Percentiles rank a stretch among this genome's conserved stretches.
phyloP scores from a whole-genome alignment of 2,888 invertebrate genomes.

The Carcina quercana region DNA sequence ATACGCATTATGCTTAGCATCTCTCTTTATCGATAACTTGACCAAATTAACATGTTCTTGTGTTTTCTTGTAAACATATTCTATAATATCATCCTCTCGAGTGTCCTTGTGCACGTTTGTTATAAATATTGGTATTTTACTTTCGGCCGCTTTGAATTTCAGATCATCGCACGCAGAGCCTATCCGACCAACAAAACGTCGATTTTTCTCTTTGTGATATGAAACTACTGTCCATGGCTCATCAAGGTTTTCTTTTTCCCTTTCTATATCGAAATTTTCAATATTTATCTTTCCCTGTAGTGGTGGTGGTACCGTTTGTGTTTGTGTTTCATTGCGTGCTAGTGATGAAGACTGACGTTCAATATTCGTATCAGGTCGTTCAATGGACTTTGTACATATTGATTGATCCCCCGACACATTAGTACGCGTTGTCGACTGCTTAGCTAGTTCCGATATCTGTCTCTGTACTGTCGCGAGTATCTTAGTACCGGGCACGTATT shows the following conservation, averaged over 20 bases:
- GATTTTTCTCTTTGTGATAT: not conserved
- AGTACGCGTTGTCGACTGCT: too few species aligned
- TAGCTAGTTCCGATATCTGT: too few species aligned
- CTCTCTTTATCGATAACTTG: slow-evolving; percentile 1
- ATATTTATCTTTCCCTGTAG: too few species aligned
- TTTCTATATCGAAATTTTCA: not conserved
- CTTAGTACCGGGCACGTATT: too few species aligned
- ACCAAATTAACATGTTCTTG: not conserved
- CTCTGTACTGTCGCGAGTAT: too few species aligned
- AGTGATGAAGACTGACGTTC: too few species aligned
- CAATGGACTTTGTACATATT: too few species aligned
- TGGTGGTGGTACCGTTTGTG: too few species aligned
- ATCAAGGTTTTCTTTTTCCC: not conserved
- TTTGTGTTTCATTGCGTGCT: too few species aligned
- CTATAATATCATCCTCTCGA: not conserved
- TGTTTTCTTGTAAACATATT: slow-evolving; percentile 2
- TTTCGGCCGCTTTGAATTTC: slow-evolving; percentile 5
- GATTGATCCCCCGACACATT: too few species aligned
- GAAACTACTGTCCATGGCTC: not conserved
- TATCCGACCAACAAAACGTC: not conserved
- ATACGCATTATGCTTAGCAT: not conserved
- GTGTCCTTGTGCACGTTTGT: slow-evolving; percentile 2
- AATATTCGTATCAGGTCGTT: too few species aligned
- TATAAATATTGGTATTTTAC: slow-evolving; percentile 3
- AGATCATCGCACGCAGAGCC: not conserved